These are phyloP conservation scores for Iselma pallidipennis DNA, from an alignment of 2,888 invertebrate species.

Conservation along the genomic window DNA sequence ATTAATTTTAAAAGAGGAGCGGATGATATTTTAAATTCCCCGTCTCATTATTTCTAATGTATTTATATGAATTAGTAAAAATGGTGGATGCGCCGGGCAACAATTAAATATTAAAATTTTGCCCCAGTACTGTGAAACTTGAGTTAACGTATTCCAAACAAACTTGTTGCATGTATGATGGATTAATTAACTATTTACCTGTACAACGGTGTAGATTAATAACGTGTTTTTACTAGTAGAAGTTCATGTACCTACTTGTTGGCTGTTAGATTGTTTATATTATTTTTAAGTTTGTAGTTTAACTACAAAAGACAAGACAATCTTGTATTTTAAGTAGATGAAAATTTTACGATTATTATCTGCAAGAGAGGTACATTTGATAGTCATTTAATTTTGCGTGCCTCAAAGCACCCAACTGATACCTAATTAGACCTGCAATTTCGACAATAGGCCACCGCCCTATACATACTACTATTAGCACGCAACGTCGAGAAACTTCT, in stretches of 20 bases:
- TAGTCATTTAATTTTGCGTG: slow-evolving; percentile 24
- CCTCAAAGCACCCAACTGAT: slow-evolving; percentile 27
- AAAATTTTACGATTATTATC: not conserved
- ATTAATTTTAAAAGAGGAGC: not conserved
- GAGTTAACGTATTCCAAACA: not conserved
- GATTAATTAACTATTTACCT: not conserved
- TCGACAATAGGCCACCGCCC: slow-evolving; percentile 28
- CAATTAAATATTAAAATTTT: not conserved
- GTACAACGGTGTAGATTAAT: no score
- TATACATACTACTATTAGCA: slow-evolving; percentile 23
- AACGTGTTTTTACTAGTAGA: no score
- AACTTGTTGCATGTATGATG: not conserved
- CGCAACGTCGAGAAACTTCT: slow-evolving; percentile 23
- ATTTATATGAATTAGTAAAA: not conserved
- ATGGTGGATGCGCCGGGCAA: slow-evolving; percentile 15
- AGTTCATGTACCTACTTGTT: no score
- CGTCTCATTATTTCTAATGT: not conserved
- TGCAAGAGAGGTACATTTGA: not conserved
- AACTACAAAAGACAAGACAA: no score
- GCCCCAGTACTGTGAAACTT: not conserved
- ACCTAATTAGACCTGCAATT: slow-evolving; percentile 35
- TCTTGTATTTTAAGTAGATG: no score
- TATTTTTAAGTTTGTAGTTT: no score
- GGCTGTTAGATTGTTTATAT: no score
- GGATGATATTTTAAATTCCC: not conserved